Conservation (phyloP, 2,113 vertebrate genomes). For the Centrocercus urophasianus region DNA sequence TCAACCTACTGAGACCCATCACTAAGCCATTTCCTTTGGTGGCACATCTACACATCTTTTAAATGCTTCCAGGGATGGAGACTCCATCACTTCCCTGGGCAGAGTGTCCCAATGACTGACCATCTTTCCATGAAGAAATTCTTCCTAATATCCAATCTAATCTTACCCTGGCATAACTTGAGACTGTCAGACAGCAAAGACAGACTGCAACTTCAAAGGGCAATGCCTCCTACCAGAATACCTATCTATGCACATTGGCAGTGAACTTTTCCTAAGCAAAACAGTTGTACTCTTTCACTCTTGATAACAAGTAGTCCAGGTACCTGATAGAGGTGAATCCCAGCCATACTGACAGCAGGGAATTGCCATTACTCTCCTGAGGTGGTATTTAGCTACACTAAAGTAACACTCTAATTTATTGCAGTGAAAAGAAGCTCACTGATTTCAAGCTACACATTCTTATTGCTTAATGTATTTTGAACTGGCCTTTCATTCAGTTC, state of each 20-base stretch:
- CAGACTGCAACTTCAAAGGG: background rate
- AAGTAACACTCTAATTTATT: slow-evolving; percentile 20
- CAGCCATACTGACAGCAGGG: background rate
- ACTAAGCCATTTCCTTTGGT: background rate
- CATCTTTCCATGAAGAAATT: background rate
- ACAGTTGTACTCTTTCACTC: background rate
- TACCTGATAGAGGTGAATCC: background rate
- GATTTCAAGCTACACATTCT: background rate
- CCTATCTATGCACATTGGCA: accelerated
- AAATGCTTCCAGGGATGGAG: background rate
- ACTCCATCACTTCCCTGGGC: background rate
- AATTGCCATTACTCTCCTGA: background rate
- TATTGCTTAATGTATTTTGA: slow-evolving; percentile 32
- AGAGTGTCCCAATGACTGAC: background rate
- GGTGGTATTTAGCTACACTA: slow-evolving; percentile 11
- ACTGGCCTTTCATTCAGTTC: slow-evolving; percentile 31
- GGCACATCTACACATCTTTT: background rate
- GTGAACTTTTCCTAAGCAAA: background rate
- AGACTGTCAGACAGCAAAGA: background rate
- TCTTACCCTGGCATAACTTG: background rate
- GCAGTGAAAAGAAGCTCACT: background rate
- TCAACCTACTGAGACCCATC: background rate
- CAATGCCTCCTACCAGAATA: background rate
- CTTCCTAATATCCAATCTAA: background rate
- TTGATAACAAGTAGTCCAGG: background rate